Evolutionary conservation across 1,140 invertebrate genomes (phyloP), one percentile per base, ranked within the genome.

Genomic region (Drosophila arawakana): DNA sequence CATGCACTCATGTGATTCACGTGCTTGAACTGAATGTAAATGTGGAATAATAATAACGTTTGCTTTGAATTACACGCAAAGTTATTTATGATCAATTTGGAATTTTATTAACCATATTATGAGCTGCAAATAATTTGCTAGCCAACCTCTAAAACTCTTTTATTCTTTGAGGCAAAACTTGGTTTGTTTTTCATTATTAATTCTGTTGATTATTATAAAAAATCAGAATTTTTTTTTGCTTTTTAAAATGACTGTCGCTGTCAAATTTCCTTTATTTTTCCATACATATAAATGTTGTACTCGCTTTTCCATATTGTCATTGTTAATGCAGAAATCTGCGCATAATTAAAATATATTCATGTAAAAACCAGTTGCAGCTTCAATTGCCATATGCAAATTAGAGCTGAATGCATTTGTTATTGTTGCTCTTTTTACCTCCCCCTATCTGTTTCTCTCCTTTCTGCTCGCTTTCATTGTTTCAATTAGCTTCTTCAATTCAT

Each of bases 401-500:
- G 25, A 52, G 11, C 11, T 15, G 15, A 15, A 10, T 11, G 25
- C 50, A 44, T 15, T 55, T 25, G 18, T 18, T 30, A 30, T 30
- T 30, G 25, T 4, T 30, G 2, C 25, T 30, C 25, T 30, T 30
- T 30, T 30, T 0, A 30, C 3, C 25, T 3, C 4, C 25, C 25
- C 3, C 25, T 2, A 2, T 30, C 25, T 30, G 25, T 30, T 35
- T 21, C 18, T 43, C 7, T 21, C 35, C 30, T 25, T 37, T 50
- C 30, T 41, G n/a, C 11, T 11, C 11, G 18, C 21, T 18, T 37
- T 54, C 52, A 50, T 60, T 60, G 15, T 52, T 52, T 60, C n/a
- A 30, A 43, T 69, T 60, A 60, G 46, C 57, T 43, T 52, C 60
- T 54, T 62, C 58, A 50, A 70, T 54, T 54, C 47, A 62, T 70